Evolutionary conservation across 1,140 invertebrate genomes (phyloP).

Genomic region (Drosophila bipectinata): DNA sequence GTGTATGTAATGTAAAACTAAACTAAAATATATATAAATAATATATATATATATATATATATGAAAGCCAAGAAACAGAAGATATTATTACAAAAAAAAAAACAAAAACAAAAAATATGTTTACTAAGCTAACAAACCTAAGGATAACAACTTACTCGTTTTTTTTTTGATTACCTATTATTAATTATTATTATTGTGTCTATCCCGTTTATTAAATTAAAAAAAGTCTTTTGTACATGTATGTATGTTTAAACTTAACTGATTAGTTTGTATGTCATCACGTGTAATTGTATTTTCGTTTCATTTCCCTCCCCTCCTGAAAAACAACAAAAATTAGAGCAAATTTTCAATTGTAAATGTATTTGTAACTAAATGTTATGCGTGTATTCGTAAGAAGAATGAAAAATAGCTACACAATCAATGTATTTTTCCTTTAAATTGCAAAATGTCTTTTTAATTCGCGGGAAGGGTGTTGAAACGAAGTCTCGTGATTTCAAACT

Average conservation of each 20-base stretch:
- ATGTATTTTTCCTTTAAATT: constrained; percentile 78
- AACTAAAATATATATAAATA: constrained; percentile 27
- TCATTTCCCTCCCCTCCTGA: constrained; percentile 16
- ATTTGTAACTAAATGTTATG: constrained; percentile 81
- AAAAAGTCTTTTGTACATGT: constrained; percentile 49
- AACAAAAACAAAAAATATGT: constrained; percentile 25
- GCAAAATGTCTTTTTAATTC: constrained; percentile 14
- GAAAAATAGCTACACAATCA: constrained; percentile 77
- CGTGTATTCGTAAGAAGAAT: constrained; percentile 73
- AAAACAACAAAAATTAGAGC: constrained; percentile 54
- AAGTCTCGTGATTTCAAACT: not conserved
- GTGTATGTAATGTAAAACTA: constrained; percentile 56
- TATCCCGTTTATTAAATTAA: constrained; percentile 20
- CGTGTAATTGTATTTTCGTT: constrained; percentile 37
- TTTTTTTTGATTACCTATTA: constrained; percentile 12
- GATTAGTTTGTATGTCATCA: constrained; percentile 57
- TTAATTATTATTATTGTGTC: constrained; percentile 16
- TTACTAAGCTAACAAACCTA: constrained; percentile 58
- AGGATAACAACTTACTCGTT: constrained; percentile 46
- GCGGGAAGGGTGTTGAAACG: not conserved
- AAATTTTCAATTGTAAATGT: constrained; percentile 81
- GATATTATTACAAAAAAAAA: constrained; percentile 41
- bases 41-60: not conserved
- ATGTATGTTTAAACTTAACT: constrained; percentile 60
- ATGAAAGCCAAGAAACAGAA: constrained; percentile 13